These are phyloP conservation scores for Arvicanthis niloticus DNA, from an alignment of 2,113 vertebrate genomes.

Conservation along the genomic window DNA sequence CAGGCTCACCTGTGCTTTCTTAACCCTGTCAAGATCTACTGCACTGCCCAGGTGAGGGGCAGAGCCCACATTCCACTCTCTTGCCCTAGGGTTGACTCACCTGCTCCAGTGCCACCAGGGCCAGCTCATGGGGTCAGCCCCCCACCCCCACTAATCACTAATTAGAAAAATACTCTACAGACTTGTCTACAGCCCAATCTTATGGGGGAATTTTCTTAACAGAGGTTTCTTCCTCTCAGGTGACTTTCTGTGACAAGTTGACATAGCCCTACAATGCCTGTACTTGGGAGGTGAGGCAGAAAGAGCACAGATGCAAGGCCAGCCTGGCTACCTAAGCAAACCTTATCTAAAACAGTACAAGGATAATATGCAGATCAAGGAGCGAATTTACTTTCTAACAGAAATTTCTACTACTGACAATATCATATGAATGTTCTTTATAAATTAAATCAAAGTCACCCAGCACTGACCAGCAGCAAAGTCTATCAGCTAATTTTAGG, in stretches of 20 bases:
- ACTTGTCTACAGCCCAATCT: neutral
- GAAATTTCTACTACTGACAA: neutral
- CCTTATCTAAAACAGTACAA: neutral
- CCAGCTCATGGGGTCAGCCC: neutral
- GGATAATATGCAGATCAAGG: neutral
- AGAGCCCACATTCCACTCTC: neutral
- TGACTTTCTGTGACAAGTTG: neutral
- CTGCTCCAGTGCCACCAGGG: neutral
- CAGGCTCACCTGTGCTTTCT: neutral
- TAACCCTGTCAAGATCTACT: neutral
- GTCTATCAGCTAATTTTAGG: neutral
- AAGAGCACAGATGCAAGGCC: neutral
- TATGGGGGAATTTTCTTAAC: neutral
- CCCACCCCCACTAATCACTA: neutral
- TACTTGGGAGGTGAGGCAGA: neutral
- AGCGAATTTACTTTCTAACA: neutral
- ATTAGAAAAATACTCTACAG: neutral
- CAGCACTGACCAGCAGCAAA: neutral
- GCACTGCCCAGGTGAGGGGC: neutral
- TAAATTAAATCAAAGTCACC: neutral
- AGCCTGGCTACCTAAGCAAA: no score
- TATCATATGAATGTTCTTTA: neutral
- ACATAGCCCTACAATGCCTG: neutral
- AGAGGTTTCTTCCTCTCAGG: neutral
- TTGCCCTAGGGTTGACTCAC: neutral